Base-by-base conservation (phyloP, 1,140 invertebrate species). In the Tribolium castaneum region DNA sequence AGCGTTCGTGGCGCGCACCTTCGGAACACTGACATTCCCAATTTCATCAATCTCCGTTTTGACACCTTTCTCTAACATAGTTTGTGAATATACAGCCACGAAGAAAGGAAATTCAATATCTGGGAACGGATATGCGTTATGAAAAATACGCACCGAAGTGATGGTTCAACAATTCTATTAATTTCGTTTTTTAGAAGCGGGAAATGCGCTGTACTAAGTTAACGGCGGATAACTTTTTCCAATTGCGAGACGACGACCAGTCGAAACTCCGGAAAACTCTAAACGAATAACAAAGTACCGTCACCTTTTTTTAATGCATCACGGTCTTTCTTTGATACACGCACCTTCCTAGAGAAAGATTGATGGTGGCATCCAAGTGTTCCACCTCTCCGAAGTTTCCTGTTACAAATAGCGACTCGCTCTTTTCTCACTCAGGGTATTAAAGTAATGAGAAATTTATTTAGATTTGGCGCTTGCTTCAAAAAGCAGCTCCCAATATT, bases 21-120 rank as follows among this genome's bases (percentile, higher is more conserved):
- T 45, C 59, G 25, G n/a, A 52, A 66, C 59, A 66, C 13, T 66
- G 59, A 66, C 59, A 35, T 66, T 66, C 10, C 59, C 59, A 66
- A 66, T 66, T 66, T 66, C 59, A 66, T 66, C 59, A 66, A 66
- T 66, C 59, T 66, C 59, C 59, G 59, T 66, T 66, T 66, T 66
- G 59, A 66, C 59, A 66, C 59, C 59, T 66, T 66, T 35, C 59
- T 66, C 59, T 66, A 35, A 66, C 30, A 30, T 35, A 39, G 59
- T 66, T 45, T 66, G 54, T 30, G 59, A 66, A 66, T 35, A 35
- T 66, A 35, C 59, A 66, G 59, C 13, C 10, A 35, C 6, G 30
- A 66, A 66, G 59, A 66, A 35, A 30, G 12, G 59, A 66, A 66
- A 66, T 66, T 35, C 59, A 66, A 66, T 66, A 66, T 66, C 12